Evolutionary conservation across 2,797 vertebrate genomes (phyloP), one percentile per base, ranked within the genome.

Genomic region (Chelon labrosus): DNA sequence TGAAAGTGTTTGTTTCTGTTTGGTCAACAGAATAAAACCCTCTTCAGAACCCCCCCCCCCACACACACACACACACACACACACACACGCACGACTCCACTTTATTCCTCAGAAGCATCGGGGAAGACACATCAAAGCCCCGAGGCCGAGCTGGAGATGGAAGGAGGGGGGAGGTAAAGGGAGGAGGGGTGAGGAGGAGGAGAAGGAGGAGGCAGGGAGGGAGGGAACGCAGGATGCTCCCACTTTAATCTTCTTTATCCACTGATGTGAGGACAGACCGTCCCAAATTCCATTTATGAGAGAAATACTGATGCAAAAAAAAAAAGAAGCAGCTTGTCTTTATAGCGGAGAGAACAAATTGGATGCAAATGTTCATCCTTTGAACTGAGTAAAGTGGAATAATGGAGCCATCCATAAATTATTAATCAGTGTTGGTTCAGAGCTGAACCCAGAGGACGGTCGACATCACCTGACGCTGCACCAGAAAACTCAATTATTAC

Each of bases 221-320:
- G 39, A 25, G 57, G 94, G 82, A 39, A 57, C 50, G 89, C 89
- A 89, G 80, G 91, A 94, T 91, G 88, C 89, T 91, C 91, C 89
- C 92, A 95, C 95, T 97, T 97, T 96, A 96, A 96, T 97, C 96
- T 96, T 95, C 93, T 92, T 94, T 87, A 88, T 87, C 80, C 79
- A 68, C 80, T 84, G 87, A 90, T 88, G 87, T 89, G 88, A 89
- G 91, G 92, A 95, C 85, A 91, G 93, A 91, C 79, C 85, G 85
- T 93, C 89, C 84, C 85, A 87, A 94, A 96, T 95, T 96, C 94
- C 93, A 88, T 94, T 95, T 95, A 91, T 88, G 87, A 94, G 88
- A 94, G 88, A 96, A 95, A 96, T 91, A 88, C 75, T 94, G 91
- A 95, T 90, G 92, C 92, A 93, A 88, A 85, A 86, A 85, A 85